Percentiles rank a stretch among this genome's conserved stretches.
Conservation (phyloP, 2,113 vertebrate genomes). For the Crocuta crocuta region DNA sequence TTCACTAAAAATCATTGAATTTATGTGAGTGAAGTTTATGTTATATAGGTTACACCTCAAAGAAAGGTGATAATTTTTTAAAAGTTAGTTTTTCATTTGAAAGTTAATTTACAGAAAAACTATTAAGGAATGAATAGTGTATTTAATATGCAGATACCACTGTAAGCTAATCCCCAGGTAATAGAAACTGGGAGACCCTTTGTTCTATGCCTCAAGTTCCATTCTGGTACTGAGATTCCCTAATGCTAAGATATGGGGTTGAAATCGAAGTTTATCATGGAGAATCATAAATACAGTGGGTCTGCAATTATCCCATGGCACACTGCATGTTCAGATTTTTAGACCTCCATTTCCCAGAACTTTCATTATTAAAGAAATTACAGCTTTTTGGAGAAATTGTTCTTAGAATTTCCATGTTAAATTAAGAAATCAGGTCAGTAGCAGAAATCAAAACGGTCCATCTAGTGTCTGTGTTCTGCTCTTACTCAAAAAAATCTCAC, state of each 20-base stretch:
- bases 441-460: background rate
- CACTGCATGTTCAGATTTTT: background rate
- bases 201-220: background rate
- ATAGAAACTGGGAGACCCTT: background rate
- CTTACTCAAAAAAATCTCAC: background rate
- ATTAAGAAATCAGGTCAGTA: background rate
- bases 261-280: background rate
- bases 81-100: background rate
- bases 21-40: background rate
- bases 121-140: background rate
- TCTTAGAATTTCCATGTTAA: background rate
- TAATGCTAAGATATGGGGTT: background rate
- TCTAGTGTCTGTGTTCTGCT: background rate
- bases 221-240: background rate
- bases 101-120: background rate
- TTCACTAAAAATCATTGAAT: background rate
- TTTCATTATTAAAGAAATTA: conserved; percentile 8
- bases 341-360: background rate
- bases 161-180: background rate
- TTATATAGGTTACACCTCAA: background rate
- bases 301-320: background rate
- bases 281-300: background rate
- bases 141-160: background rate
- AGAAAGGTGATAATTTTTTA: background rate
- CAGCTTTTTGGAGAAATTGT: background rate